Percentiles rank a stretch among this genome's conserved stretches.
Conservation (phyloP, 2,888 invertebrate species). For the Cinara cedri region DNA sequence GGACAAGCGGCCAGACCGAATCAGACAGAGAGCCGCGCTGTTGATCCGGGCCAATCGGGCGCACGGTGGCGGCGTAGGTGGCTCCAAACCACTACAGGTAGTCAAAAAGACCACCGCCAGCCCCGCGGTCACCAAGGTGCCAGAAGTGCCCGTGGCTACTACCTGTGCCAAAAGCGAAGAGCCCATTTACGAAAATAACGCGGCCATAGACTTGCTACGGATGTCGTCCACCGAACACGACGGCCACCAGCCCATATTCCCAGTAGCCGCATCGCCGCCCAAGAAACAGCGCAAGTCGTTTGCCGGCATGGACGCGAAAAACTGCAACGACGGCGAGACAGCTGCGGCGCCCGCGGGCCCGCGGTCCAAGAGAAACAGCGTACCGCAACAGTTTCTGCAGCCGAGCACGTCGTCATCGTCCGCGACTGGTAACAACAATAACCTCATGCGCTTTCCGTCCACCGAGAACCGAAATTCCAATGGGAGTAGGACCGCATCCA, state of each 20-base stretch:
- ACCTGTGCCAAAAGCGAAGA: not conserved
- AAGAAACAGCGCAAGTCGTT: constrained; percentile 44
- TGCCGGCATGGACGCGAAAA: constrained; percentile 52
- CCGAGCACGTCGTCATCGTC: constrained; percentile 39
- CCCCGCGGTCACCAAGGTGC: not conserved
- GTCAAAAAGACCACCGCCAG: not conserved
- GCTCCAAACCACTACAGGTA: not conserved
- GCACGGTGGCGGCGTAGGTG: constrained; percentile 11
- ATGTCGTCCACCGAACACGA: constrained; percentile 60
- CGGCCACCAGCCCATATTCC: constrained; percentile 59
- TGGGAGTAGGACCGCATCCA: not conserved
- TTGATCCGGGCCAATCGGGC: constrained; percentile 47
- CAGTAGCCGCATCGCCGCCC: constrained; percentile 57
- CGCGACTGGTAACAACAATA: constrained; percentile 46
- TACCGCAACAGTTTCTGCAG: constrained; percentile 52
- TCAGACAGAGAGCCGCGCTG: constrained; percentile 41
- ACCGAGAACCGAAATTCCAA: constrained; percentile 53
- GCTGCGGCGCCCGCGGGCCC: constrained; percentile 14
- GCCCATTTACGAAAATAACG: constrained; percentile 56
- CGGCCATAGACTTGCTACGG: constrained; percentile 59
- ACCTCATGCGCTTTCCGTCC: constrained; percentile 59
- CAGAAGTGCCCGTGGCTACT: not conserved
- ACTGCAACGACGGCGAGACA: not conserved
- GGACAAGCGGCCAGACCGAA: constrained; percentile 48
- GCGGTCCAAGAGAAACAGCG: constrained; percentile 55